These are phyloP conservation scores for Bos javanicus DNA, from an alignment of 2,113 vertebrate species.

Conservation along the genomic window DNA sequence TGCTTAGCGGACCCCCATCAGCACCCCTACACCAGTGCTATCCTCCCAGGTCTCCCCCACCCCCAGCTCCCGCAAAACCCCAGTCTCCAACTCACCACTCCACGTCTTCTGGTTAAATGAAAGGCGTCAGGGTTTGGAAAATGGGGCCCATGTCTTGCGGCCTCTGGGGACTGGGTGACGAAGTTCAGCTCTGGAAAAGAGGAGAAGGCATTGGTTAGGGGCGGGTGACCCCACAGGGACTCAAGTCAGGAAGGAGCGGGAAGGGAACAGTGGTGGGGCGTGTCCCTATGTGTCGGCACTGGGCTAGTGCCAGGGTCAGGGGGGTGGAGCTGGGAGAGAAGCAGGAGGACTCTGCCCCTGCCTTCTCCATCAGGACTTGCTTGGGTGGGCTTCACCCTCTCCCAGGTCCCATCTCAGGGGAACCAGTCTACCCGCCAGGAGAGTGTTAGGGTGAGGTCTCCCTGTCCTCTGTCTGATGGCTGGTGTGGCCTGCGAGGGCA, in stretches of 20 bases:
- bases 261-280: not conserved
- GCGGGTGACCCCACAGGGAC: not conserved
- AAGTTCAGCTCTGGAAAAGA: constrained; percentile 44
- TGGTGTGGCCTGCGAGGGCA: not conserved
- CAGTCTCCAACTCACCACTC: constrained; percentile 52
- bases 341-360: not conserved
- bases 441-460: not conserved
- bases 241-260: not conserved
- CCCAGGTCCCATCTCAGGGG: not conserved
- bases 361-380: not conserved
- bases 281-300: not conserved
- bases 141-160: constrained; percentile 39
- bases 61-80: not conserved
- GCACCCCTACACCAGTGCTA: not conserved
- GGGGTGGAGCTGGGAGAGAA: not conserved
- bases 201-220: constrained; percentile 11
- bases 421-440: not conserved
- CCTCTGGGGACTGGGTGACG: not conserved
- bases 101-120: constrained; percentile 31
- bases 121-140: not conserved
- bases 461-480: not conserved
- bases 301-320: not conserved
- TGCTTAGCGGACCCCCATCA: not conserved
- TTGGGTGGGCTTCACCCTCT: not conserved
- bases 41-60: not conserved